Conservation (phyloP, 2,797 vertebrate genomes). For the Florisuga fusca region DNA sequence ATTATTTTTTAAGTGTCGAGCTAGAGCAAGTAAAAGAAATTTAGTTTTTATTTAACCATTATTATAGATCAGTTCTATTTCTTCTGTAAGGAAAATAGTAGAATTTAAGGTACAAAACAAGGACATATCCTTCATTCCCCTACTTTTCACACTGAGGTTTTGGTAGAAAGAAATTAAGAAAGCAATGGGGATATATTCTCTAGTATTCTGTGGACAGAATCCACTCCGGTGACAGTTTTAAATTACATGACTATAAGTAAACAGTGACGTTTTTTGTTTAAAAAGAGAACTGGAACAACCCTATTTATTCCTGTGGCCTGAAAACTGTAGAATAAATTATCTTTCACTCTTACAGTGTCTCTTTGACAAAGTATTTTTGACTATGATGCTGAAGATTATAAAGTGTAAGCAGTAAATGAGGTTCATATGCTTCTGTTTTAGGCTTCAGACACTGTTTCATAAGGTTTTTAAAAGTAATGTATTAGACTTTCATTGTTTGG, state of each 20-base stretch:
- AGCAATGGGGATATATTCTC: not conserved
- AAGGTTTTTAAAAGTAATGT: not conserved
- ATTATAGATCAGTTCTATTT: not conserved
- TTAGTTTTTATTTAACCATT: constrained; percentile 59
- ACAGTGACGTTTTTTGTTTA: constrained; percentile 39
- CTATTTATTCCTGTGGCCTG: not conserved
- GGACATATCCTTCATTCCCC: not conserved
- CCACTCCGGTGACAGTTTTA: constrained; percentile 4
- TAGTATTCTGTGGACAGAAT: not conserved
- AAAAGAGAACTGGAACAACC: not conserved
- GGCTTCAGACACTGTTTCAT: not conserved
- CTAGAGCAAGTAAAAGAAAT: not conserved
- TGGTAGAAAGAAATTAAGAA: constrained; percentile 21
- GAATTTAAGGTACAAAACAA: constrained; percentile 22
- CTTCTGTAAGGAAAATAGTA: not conserved
- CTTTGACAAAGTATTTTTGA: constrained; percentile 19
- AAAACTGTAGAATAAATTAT: not conserved
- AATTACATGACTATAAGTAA: not conserved
- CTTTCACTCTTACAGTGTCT: not conserved
- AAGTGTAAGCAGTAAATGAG: not conserved
- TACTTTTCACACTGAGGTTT: not conserved
- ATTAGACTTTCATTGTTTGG: not conserved
- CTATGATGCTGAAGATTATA: not conserved
- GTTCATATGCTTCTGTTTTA: not conserved
- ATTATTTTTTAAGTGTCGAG: constrained; percentile 64